A percentile compares a stretch with the other conserved stretches of the same genome.
These are phyloP conservation scores for Folsomia candida DNA, from an alignment of 2,888 invertebrate genomes.

Conservation along the genomic window DNA sequence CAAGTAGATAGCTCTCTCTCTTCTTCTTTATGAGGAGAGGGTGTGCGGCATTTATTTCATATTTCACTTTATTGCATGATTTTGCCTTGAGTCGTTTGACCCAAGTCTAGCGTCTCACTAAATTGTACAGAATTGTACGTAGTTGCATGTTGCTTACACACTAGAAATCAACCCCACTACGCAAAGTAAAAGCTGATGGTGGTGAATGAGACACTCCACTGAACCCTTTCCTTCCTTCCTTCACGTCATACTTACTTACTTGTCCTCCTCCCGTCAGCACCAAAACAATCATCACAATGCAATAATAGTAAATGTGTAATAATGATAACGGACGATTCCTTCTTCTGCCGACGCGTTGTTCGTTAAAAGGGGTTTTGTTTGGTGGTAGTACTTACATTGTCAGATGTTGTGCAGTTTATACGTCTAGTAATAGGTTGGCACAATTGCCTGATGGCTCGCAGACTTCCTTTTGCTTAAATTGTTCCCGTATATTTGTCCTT, in stretches of 20 bases:
- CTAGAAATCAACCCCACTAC: neutral
- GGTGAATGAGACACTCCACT: neutral
- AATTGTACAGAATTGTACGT: too few relatives aligned
- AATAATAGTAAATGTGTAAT: conserved; percentile 1
- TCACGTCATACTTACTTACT: neutral
- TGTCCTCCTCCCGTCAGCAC: neutral
- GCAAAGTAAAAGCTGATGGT: neutral
- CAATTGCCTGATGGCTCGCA: neutral
- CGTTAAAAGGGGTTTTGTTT: neutral
- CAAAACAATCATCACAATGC: conserved; percentile 16
- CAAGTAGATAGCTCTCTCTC: neutral
- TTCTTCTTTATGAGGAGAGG: neutral
- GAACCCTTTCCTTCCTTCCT: neutral
- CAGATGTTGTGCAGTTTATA: too few relatives aligned
- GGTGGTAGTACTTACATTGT: neutral
- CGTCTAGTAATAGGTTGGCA: too few relatives aligned
- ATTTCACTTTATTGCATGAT: too few relatives aligned
- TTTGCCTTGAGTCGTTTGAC: too few relatives aligned
- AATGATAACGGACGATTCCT: conserved; percentile 7
- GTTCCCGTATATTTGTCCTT: neutral
- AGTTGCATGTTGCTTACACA: too few relatives aligned
- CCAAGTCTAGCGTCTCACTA: too few relatives aligned
- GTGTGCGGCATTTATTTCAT: too few relatives aligned
- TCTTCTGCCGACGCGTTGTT: neutral
- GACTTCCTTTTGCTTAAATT: neutral